Conservation (phyloP, 2,113 vertebrate genomes). For the Coptodon rendalli region DNA sequence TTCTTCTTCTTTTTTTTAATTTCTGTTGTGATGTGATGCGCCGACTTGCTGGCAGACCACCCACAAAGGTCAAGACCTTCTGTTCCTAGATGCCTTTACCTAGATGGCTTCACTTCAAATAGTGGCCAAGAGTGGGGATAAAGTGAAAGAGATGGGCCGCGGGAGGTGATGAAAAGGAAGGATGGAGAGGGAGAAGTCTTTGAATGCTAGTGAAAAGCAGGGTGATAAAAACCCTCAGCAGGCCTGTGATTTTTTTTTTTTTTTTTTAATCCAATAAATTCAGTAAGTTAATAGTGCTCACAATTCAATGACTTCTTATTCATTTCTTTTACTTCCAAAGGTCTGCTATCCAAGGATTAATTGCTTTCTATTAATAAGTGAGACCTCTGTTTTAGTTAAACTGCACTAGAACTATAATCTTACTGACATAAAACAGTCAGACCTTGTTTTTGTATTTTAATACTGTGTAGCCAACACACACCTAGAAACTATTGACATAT, state of each 20-base stretch:
- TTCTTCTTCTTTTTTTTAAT: not conserved
- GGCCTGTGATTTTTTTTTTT: not conserved
- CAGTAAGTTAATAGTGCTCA: not conserved
- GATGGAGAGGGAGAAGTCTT: not conserved
- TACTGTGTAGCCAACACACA: not conserved
- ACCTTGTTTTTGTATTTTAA: not conserved
- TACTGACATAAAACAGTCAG: not conserved
- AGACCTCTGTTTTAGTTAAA: not conserved
- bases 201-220: not conserved
- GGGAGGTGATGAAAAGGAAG: not conserved
- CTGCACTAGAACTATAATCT: not conserved
- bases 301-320: not conserved
- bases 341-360: not conserved
- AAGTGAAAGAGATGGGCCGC: not conserved
- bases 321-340: not conserved
- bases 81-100: not conserved
- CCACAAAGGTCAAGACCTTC: not conserved
- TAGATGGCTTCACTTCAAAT: not conserved
- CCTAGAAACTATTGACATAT: not conserved
- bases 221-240: conserved; percentile 7
- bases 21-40: not conserved
- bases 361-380: not conserved
- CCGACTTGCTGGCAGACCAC: not conserved
- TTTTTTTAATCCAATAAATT: not conserved
- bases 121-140: not conserved